phyloP scores from a whole-genome alignment of 2,797 vertebrate species.

The Aeoliscus strigatus region DNA sequence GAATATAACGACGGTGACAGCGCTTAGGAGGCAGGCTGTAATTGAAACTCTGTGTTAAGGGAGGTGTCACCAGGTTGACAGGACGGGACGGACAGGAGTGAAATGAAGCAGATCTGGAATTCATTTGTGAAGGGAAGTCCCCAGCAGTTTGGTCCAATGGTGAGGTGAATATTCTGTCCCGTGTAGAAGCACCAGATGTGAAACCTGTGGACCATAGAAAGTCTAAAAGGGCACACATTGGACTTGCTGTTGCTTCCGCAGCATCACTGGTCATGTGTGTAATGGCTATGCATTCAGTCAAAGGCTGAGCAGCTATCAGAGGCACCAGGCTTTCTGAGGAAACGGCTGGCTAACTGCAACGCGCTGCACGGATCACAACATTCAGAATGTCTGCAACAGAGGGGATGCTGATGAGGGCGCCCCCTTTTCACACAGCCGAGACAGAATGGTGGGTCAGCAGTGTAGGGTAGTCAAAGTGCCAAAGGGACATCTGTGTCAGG shows the following conservation, averaged over 20 bases:
- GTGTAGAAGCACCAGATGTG: conserved; percentile 34
- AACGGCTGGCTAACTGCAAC: conserved; percentile 19
- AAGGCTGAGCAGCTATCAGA: conserved; percentile 44
- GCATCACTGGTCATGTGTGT: conserved; percentile 37
- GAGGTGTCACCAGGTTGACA: conserved; percentile 21
- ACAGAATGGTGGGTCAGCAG: too few species aligned
- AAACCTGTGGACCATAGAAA: conserved; percentile 44
- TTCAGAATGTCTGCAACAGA: conserved; percentile 6
- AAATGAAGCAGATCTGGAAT: conserved; percentile 45
- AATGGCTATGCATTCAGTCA: conserved; percentile 49
- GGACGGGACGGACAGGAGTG: conserved; percentile 19
- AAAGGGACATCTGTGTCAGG: too few species aligned
- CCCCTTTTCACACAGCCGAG: too few species aligned
- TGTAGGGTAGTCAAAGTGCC: too few species aligned
- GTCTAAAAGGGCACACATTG: conserved; percentile 38
- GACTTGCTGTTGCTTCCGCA: conserved; percentile 34
- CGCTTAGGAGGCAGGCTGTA: conserved; percentile 19
- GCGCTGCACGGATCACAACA: conserved; percentile 20
- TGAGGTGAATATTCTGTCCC: conserved; percentile 8
- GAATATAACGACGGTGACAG: conserved; percentile 28
- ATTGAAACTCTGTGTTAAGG: conserved; percentile 33
- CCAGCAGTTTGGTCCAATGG: conserved; percentile 17
- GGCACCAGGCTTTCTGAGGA: conserved; percentile 25
- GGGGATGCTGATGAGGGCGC: background rate
- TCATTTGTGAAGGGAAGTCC: conserved; percentile 34